These are phyloP conservation scores for Alosa alosa DNA, from an alignment of 2,113 vertebrate genomes.

Conservation along the genomic window DNA sequence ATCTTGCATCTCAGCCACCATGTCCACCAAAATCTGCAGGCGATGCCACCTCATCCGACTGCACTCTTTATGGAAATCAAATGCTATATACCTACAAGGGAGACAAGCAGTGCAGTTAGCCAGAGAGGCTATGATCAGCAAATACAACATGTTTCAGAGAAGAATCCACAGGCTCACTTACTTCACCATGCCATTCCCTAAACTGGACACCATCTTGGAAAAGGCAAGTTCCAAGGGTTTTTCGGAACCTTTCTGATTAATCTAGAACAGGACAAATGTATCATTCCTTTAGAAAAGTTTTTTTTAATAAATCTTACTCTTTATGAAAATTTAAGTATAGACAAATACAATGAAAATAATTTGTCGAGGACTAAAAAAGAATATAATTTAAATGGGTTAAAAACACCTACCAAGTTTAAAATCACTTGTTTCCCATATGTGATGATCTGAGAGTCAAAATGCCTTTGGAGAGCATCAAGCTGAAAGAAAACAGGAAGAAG, in stretches of 20 bases:
- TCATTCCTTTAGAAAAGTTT: neutral
- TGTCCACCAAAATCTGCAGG: constrained; percentile 85
- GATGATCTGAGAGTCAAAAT: constrained; percentile 93
- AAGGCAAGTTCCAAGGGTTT: constrained; percentile 88
- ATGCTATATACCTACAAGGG: constrained; percentile 80
- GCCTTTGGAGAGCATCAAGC: constrained; percentile 96
- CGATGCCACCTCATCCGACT: constrained; percentile 94
- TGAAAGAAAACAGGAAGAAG: constrained; percentile 47
- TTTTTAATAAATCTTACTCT: neutral
- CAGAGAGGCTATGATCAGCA: neutral
- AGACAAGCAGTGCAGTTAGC: neutral
- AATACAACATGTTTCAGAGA: neutral
- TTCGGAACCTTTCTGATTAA: constrained; percentile 95
- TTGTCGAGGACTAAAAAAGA: constrained; percentile 10
- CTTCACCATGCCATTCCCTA: constrained; percentile 89
- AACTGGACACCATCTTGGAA: constrained; percentile 81
- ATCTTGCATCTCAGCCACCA: constrained; percentile 82
- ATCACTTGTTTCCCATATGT: constrained; percentile 92
- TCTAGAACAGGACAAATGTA: constrained; percentile 60
- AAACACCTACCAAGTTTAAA: constrained; percentile 84
- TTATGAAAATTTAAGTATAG: neutral
- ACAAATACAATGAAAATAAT: neutral
- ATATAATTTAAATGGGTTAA: neutral
- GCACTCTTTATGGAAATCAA: constrained; percentile 97
- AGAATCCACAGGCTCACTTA: constrained; percentile 49